These are phyloP conservation scores for Paracanthobrama guichenoti DNA, from an alignment of 2,113 vertebrate species.

Conservation along the genomic window DNA sequence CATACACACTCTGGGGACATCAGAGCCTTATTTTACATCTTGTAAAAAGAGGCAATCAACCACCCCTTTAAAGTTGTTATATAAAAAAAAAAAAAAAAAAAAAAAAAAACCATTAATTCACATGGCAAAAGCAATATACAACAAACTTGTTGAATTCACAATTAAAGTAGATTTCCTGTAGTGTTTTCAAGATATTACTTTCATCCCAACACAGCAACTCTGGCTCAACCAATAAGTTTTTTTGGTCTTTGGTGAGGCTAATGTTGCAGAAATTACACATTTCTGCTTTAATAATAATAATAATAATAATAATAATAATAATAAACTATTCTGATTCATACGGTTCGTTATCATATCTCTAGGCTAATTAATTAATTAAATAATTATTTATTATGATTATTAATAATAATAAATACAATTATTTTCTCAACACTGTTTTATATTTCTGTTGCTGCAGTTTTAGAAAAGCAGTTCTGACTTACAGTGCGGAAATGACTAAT, in stretches of 20 bases:
- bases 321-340: background rate
- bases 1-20: too few species aligned
- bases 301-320: too few species aligned
- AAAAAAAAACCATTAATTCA: too few species aligned
- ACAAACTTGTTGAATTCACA: too few species aligned
- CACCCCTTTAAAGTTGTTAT: background rate
- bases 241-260: background rate
- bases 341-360: background rate
- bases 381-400: background rate
- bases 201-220: background rate
- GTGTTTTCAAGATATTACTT: background rate
- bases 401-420: background rate
- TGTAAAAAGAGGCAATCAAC: too few species aligned
- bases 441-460: background rate
- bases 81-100: too few species aligned
- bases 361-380: background rate
- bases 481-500: background rate
- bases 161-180: too few species aligned
- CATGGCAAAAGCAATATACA: too few species aligned
- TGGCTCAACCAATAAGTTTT: background rate
- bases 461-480: background rate
- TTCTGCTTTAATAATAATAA: background rate
- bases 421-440: background rate
- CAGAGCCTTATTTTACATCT: too few species aligned
- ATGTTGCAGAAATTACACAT: background rate